phyloP scores from a whole-genome alignment of 2,113 vertebrate species.

The Verasper variegatus region DNA sequence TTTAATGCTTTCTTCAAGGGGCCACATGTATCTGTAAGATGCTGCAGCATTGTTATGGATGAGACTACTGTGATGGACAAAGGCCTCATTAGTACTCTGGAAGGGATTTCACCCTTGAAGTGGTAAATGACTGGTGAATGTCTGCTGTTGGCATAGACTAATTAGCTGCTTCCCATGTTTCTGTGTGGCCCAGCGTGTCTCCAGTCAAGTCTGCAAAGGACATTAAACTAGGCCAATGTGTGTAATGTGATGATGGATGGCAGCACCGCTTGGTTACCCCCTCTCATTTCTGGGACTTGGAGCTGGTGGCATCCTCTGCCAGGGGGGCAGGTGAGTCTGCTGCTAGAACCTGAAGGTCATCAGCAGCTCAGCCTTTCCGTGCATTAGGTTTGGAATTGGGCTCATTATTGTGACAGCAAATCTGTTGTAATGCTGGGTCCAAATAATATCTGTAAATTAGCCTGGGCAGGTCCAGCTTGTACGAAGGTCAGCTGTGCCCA shows the following conservation, averaged over 20 bases:
- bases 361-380: conserved; percentile 30
- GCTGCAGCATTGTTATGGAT: conserved; percentile 33
- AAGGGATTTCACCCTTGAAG: conserved; percentile 65
- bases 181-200: conserved; percentile 65
- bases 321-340: conserved; percentile 60
- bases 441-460: conserved; percentile 54
- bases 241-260: conserved; percentile 78
- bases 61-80: conserved; percentile 52
- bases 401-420: conserved; percentile 62
- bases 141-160: conserved; percentile 67
- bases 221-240: conserved; percentile 72
- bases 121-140: conserved; percentile 66
- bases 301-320: conserved; percentile 46
- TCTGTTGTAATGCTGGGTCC: conserved; percentile 33
- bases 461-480: conserved; percentile 12
- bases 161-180: conserved; percentile 73
- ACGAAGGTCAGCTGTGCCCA: conserved; percentile 28
- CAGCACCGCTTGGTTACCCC: conserved; percentile 65
- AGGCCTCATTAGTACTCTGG: conserved; percentile 61
- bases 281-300: conserved; percentile 50
- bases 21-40: background rate
- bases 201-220: conserved; percentile 72
- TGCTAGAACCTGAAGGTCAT: conserved; percentile 64
- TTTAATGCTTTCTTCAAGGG: conserved; percentile 10
- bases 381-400: conserved; percentile 24